Evolutionary conservation across 2,797 vertebrate genomes (phyloP).

Genomic region (Threskiornis aethiopicus): DNA sequence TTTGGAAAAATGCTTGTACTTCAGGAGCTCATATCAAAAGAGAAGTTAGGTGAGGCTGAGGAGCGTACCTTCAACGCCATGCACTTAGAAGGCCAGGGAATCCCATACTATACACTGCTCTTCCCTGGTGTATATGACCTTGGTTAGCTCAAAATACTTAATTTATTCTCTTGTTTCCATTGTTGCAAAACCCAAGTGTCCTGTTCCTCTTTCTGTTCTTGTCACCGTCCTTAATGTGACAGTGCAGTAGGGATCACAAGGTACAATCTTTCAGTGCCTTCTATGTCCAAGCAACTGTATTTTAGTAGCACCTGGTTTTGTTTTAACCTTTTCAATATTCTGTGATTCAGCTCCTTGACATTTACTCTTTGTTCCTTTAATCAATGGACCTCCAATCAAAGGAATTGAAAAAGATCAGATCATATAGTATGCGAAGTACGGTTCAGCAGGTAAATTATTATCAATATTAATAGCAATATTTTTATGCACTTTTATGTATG

Average conservation of each 20-base stretch:
- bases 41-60: not conserved
- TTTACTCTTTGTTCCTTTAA: constrained; percentile 11
- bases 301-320: not conserved
- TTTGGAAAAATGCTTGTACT: not conserved
- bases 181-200: not conserved
- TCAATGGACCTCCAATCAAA: not conserved
- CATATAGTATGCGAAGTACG: not conserved
- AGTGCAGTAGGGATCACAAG: not conserved
- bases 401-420: constrained; percentile 15
- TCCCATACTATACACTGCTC: not conserved
- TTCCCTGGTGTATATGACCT: not conserved
- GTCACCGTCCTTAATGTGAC: not conserved
- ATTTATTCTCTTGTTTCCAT: not conserved
- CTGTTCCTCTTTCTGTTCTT: not conserved
- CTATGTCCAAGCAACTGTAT: not conserved
- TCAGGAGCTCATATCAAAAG: not conserved
- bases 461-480: not conserved
- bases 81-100: not conserved
- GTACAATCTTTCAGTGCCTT: not conserved
- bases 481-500: not conserved
- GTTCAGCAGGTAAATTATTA: not conserved
- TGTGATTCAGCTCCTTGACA: not conserved
- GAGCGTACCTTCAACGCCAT: not conserved
- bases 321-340: constrained; percentile 37
- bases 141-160: not conserved